phyloP scores from a whole-genome alignment of 53 echinoderm and acorn worm genomes.

The Zoroaster sp. region DNA sequence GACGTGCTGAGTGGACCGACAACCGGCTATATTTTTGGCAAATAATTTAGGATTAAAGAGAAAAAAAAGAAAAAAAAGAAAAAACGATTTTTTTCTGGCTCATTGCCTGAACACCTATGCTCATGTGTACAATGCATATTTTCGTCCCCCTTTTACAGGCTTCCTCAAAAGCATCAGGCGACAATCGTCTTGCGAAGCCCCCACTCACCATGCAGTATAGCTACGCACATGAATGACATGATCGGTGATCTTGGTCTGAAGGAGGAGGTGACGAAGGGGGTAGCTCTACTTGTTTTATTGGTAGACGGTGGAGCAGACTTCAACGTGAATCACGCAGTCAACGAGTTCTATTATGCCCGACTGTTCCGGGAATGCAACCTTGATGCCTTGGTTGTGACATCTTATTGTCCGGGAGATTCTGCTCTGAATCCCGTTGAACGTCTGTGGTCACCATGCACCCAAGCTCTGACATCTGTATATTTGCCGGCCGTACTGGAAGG shows the following conservation, averaged over 20 bases:
- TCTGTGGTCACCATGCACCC: background rate
- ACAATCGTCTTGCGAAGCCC: background rate
- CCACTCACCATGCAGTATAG: background rate
- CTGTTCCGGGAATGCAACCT: constrained; percentile 26
- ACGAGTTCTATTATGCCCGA: background rate
- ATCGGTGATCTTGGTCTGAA: background rate
- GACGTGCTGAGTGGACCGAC: no score
- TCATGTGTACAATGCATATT: no score
- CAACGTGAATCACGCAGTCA: constrained; percentile 4
- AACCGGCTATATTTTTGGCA: no score
- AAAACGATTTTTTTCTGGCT: no score
- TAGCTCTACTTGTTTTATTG: background rate
- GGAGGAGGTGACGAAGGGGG: background rate
- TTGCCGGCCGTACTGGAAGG: background rate
- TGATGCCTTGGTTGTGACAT: constrained; percentile 13
- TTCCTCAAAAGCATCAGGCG: background rate
- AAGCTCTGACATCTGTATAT: background rate
- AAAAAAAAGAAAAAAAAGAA: no score
- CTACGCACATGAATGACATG: constrained; percentile 11
- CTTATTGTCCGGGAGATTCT: constrained; percentile 4
- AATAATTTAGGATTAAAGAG: no score
- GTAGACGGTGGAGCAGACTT: constrained; percentile 18
- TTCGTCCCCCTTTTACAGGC: background rate
- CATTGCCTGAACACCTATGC: no score
- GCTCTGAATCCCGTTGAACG: background rate